phyloP scores from a whole-genome alignment of 2,888 invertebrate genomes.

The Drosophila dives region DNA sequence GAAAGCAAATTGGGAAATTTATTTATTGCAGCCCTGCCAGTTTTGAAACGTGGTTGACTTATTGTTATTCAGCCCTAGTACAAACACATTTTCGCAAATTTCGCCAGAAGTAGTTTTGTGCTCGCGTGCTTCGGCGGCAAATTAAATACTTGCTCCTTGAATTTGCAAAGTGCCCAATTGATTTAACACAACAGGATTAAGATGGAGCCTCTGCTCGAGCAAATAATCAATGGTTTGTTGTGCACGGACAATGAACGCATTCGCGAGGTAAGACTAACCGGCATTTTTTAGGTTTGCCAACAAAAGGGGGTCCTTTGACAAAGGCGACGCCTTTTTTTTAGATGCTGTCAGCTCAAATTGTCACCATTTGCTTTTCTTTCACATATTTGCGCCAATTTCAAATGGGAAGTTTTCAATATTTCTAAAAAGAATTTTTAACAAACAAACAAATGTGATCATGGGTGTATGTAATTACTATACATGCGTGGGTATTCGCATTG shows the following conservation, averaged over 20 bases:
- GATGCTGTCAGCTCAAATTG: neutral
- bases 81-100: conserved; percentile 35
- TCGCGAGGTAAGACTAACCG: conserved; percentile 86
- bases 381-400: neutral
- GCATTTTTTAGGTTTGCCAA: neutral
- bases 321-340: conserved; percentile 41
- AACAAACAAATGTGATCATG: neutral
- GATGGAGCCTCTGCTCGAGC: conserved; percentile 86
- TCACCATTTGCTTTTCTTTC: conserved; percentile 15
- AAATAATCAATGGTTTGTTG: conserved; percentile 87
- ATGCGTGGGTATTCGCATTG: conserved; percentile 29
- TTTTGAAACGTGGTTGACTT: conserved; percentile 37
- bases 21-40: conserved; percentile 40
- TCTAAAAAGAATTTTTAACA: neutral
- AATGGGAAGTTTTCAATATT: neutral
- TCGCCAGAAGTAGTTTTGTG: conserved; percentile 16
- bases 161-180: conserved; percentile 7
- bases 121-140: conserved; percentile 41
- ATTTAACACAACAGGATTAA: conserved; percentile 11
- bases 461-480: neutral
- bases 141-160: conserved; percentile 18
- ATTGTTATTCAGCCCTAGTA: conserved; percentile 28
- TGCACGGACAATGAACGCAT: conserved; percentile 87
- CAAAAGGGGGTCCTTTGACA: conserved; percentile 2
- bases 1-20: neutral